Base-by-base conservation (phyloP, 2,113 vertebrate species). In the Melospiza georgiana region DNA sequence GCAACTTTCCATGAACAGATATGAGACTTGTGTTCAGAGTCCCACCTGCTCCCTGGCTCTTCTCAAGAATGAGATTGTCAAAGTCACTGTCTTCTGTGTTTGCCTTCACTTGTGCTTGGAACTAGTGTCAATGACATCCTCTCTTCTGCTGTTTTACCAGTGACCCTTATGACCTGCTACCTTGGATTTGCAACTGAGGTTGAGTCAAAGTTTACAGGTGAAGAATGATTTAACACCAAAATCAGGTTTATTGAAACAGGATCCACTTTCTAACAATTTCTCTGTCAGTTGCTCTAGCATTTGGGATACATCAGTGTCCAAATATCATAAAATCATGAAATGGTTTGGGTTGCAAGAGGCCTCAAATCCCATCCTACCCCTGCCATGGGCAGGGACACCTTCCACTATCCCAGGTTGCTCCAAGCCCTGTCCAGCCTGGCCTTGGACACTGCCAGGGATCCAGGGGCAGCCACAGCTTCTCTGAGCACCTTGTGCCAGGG, bases 261-360 rank as follows among this genome's bases (percentile, higher is more conserved):
- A 87, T 39, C 43, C 33, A 22, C n/a, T 93, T 91, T 82, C 84
- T 87, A 83, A 94, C 74, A 37, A 78, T 39, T 92, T 83, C 55
- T 49, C n/a, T 21, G 57, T 30, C 30, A 31, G 24, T 77, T 81
- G 37, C 59, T 91, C 13, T 57, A 83, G 72, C 10, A 20, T 15
- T 57, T 5, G 8, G 51, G 75, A 65, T 16, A 13, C 22, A 44
- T 76, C 22, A 31, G 18, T 66, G 54, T 65, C 68, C 31, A 66
- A 83, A 80, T 5, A 6, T 33, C 37, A 31, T 31, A 62, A 67
- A 69, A 83, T 22, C 16, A 22, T 68, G 17, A 28, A 41, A 23
- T 62, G 17, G 25, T 62, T 69, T 76, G 21, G 10, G 17, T 30
- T 48, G 41, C 25, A 48, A 76, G n/a, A 24, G 14, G 62, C 30